phyloP scores from a whole-genome alignment of 1,140 invertebrate genomes.

The Tetramorium simillimum region DNA sequence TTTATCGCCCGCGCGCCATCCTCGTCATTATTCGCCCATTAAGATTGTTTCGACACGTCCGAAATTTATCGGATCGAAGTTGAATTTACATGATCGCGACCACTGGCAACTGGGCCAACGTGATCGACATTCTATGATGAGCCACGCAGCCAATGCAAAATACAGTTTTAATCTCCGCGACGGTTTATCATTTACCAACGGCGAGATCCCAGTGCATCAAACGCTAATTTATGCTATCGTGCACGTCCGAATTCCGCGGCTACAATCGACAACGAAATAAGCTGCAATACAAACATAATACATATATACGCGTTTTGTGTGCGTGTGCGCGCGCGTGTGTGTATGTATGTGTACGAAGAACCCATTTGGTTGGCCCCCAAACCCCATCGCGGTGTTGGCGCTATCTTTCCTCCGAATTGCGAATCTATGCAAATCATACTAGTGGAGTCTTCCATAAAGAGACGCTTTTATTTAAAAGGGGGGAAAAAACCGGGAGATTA shows the following conservation, averaged over 20 bases:
- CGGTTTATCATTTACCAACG: slow-evolving; percentile 56
- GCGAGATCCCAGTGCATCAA: slow-evolving; percentile 48
- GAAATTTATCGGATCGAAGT: slow-evolving; percentile 44
- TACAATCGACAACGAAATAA: slow-evolving; percentile 54
- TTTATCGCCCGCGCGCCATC: slow-evolving; percentile 11
- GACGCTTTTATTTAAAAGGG: slow-evolving; percentile 45
- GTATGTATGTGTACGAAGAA: background rate
- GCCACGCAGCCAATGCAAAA: slow-evolving; percentile 40
- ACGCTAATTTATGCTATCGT: slow-evolving; percentile 58
- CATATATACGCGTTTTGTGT: background rate
- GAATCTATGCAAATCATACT: slow-evolving; percentile 58
- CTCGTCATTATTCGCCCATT: slow-evolving; percentile 48
- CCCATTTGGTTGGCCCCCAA: slow-evolving; percentile 18
- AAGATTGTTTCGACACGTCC: slow-evolving; percentile 7
- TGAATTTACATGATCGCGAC: slow-evolving; percentile 36
- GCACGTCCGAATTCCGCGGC: slow-evolving; percentile 48
- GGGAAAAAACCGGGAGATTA: slow-evolving; percentile 26
- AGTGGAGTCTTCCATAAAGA: slow-evolving; percentile 51
- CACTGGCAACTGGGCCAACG: slow-evolving; percentile 1
- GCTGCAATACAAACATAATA: slow-evolving; percentile 21
- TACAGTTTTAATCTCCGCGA: slow-evolving; percentile 57
- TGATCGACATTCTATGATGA: slow-evolving; percentile 58
- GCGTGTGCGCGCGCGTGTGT: background rate
- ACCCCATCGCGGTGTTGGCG: slow-evolving; percentile 21
- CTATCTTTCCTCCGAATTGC: slow-evolving; percentile 57